phyloP scores from a whole-genome alignment of 2,797 vertebrate species.

The Clarias laeviceps region DNA sequence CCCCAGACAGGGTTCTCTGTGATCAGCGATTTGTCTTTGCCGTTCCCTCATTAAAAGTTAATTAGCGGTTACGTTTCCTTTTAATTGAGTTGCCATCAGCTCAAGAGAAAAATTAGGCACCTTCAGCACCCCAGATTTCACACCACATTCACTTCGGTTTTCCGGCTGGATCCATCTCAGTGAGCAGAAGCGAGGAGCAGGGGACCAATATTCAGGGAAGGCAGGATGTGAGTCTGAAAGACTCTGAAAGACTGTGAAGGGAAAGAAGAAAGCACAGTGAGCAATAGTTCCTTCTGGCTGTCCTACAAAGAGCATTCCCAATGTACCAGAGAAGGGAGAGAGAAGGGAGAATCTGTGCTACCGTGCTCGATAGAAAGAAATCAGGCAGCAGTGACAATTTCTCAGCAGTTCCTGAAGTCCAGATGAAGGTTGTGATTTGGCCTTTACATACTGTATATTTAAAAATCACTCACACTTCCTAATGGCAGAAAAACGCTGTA shows the following conservation, averaged over 20 bases:
- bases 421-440: not conserved
- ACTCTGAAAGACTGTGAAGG: slow-evolving; percentile 5
- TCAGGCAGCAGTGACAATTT: not conserved
- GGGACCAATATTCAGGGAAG: not conserved
- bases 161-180: slow-evolving; percentile 12
- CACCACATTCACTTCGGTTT: slow-evolving; percentile 7
- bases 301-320: slow-evolving; percentile 17
- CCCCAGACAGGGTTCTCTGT: not conserved
- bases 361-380: not conserved
- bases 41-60: slow-evolving; percentile 14
- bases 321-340: not conserved
- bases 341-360: not conserved
- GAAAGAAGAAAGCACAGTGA: not conserved
- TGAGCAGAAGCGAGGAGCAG: not conserved
- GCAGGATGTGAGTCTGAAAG: not conserved
- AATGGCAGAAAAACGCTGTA: not conserved
- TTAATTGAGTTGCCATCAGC: slow-evolving; percentile 28
- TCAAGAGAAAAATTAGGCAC: slow-evolving; percentile 10
- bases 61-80: slow-evolving; percentile 23
- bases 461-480: not conserved
- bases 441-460: not conserved
- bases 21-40: slow-evolving; percentile 23
- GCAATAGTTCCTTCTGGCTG: not conserved
- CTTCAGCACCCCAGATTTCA: slow-evolving; percentile 14
- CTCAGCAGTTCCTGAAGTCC: not conserved